Percentiles rank a stretch among this genome's conserved stretches.
These are phyloP conservation scores for Spheniscus mendiculus DNA, from an alignment of 2,113 vertebrate genomes.

Conservation along the genomic window DNA sequence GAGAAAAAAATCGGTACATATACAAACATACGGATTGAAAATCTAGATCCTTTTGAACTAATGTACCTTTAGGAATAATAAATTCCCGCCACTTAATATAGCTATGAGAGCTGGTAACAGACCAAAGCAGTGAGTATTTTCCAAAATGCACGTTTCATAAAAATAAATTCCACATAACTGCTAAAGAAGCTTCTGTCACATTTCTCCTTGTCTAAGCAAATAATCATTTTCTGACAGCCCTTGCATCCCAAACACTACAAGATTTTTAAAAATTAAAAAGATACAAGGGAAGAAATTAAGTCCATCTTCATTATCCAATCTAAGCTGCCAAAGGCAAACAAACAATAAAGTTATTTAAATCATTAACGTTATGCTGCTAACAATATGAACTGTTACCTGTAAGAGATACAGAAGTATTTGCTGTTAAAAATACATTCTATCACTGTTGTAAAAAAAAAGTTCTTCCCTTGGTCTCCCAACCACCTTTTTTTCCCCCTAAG, in stretches of 20 bases:
- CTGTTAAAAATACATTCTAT: neutral
- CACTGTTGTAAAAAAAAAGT: neutral
- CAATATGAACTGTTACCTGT: neutral
- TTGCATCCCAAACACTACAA: neutral
- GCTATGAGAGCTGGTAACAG: neutral
- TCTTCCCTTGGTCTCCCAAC: neutral
- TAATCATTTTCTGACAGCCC: neutral
- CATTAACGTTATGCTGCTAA: neutral
- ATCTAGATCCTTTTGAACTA: neutral
- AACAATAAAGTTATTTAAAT: neutral
- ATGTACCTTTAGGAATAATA: neutral
- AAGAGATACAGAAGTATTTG: neutral
- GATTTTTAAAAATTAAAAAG: neutral
- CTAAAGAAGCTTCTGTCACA: neutral
- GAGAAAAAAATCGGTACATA: neutral
- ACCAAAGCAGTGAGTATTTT: neutral
- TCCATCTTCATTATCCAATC: neutral
- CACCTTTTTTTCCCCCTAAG: neutral
- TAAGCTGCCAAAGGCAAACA: neutral
- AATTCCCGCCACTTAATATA: neutral
- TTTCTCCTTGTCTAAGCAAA: neutral
- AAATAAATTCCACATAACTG: neutral
- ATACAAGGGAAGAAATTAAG: neutral
- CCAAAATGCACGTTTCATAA: neutral
- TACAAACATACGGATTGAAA: neutral